Conservation (phyloP, 2,888 invertebrate species). For the Acanthacorydalis orientalis region DNA sequence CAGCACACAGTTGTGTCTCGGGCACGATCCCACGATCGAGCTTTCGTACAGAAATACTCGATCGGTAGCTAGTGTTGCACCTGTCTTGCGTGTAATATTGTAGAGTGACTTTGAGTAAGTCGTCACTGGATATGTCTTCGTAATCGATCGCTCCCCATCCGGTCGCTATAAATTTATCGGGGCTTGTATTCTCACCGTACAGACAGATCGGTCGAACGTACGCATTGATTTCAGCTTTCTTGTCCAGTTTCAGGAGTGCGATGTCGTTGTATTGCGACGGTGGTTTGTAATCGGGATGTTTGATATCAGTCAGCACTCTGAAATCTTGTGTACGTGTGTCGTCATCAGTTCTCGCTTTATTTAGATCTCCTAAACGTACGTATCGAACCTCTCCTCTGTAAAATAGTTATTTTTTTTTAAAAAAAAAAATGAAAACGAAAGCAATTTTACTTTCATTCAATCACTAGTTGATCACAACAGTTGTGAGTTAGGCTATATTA, state of each 20-base stretch:
- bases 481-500: no score
- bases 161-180: conserved; percentile 29
- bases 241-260: conserved; percentile 20
- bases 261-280: conserved; percentile 25
- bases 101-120: conserved; percentile 29
- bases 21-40: no score
- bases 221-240: not conserved
- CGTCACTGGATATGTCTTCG: conserved; percentile 15
- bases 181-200: conserved; percentile 20
- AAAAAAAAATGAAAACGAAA: no score
- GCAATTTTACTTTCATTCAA: no score
- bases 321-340: no score
- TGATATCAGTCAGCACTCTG: conserved; percentile 11
- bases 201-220: conserved; percentile 14
- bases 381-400: no score
- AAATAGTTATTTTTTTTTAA: no score
- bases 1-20: no score
- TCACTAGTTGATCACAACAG: no score
- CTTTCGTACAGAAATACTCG: no score
- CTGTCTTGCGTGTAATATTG: conserved; percentile 14
- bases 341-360: no score
- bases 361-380: no score
- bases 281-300: conserved; percentile 20
- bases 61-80: conserved; percentile 15
- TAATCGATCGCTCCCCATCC: conserved; percentile 28